These are phyloP conservation scores for Catharus ustulatus DNA, from an alignment of 2,797 vertebrate genomes.

Conservation along the genomic window DNA sequence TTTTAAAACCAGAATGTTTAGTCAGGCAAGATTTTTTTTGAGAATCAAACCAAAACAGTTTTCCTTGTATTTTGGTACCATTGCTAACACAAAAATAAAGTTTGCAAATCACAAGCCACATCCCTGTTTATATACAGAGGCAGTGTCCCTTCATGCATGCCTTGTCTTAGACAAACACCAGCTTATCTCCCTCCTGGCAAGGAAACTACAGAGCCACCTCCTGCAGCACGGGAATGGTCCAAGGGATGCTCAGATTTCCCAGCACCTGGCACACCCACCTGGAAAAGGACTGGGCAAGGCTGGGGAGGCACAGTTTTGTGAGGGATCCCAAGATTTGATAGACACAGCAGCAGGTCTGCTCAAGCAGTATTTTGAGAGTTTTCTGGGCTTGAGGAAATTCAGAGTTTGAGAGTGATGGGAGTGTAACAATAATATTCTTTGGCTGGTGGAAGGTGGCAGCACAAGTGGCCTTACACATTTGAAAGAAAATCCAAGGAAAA, in stretches of 20 bases:
- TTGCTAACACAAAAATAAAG: background rate
- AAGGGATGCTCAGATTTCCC: background rate
- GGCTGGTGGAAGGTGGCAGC: background rate
- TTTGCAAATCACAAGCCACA: background rate
- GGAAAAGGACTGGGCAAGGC: background rate
- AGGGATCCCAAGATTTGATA: background rate
- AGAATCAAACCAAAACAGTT: background rate
- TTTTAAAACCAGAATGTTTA: background rate
- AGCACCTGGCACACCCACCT: background rate
- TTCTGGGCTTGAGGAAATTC: background rate
- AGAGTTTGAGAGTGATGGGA: background rate
- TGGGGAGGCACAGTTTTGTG: background rate
- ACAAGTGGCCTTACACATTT: background rate
- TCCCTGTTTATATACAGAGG: background rate
- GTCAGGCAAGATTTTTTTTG: background rate
- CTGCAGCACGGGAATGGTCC: background rate
- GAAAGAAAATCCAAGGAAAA: background rate
- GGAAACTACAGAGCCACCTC: background rate
- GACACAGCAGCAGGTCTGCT: background rate
- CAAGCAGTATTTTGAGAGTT: background rate
- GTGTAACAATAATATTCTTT: rapidly evolving
- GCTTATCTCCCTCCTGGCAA: background rate
- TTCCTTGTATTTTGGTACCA: background rate
- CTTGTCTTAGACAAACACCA: background rate
- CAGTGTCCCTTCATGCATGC: background rate